Evolutionary conservation across 2,888 invertebrate genomes (phyloP), one percentile per base, ranked within the genome.

Genomic region (Doris montereyensis): DNA sequence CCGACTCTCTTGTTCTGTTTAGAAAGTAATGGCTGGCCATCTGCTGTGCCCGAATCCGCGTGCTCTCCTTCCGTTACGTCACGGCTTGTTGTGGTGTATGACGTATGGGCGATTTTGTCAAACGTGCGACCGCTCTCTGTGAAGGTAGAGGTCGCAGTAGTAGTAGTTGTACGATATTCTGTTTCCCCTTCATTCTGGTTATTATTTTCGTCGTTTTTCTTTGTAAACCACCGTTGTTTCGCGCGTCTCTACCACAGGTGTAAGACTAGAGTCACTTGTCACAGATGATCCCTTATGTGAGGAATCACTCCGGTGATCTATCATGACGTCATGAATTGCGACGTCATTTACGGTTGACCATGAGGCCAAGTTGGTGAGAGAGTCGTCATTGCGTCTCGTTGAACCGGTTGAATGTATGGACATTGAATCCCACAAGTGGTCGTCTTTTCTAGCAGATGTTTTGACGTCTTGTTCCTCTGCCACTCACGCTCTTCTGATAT

Each of bases 151-250:
- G n/a, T n/a, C n/a, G n/a, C n/a, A n/a, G n/a, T n/a, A n/a, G n/a
- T n/a, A n/a, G n/a, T n/a, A n/a, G n/a, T n/a, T n/a, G n/a, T n/a
- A n/a, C n/a, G n/a, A n/a, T n/a, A n/a, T n/a, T n/a, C n/a, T n/a
- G n/a, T n/a, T n/a, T n/a, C n/a, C n/a, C n/a, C n/a, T n/a, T n/a
- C n/a, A n/a, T n/a, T n/a, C n/a, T n/a, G n/a, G n/a, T n/a, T n/a
- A n/a, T n/a, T n/a, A n/a, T n/a, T n/a, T n/a, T n/a, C n/a, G n/a
- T n/a, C n/a, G n/a, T n/a, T n/a, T n/a, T n/a, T n/a, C n/a, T n/a
- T n/a, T n/a, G n/a, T n/a, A n/a, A 67, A n/a, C 74, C 78, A 35
- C 73, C 74, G 32, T n/a, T 2, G 58, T 3, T 21, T 21, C 58
- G 24, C 21, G 58, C 24, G n/a, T 58, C 10, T 58, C 10, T 58